These are phyloP conservation scores for Syrmaticus mikado DNA, from an alignment of 2,113 vertebrate species.

Conservation along the genomic window DNA sequence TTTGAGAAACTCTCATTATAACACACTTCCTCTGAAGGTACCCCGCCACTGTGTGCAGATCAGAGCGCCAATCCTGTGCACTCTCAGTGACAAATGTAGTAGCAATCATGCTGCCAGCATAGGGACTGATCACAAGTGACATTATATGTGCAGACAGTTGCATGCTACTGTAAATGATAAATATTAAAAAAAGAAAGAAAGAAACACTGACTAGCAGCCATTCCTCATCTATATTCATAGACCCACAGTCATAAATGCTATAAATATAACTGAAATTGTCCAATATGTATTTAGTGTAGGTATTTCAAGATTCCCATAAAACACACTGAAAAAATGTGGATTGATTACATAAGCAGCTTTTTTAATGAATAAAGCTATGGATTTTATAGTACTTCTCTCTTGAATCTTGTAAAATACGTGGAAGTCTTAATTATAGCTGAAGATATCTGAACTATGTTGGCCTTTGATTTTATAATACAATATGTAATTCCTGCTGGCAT, in stretches of 20 bases:
- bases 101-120: not conserved
- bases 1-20: not conserved
- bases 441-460: constrained; percentile 84
- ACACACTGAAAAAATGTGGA: constrained; percentile 58
- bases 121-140: not conserved
- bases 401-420: constrained; percentile 70
- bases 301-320: constrained; percentile 66
- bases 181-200: not conserved
- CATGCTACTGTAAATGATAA: constrained; percentile 5
- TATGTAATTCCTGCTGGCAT: constrained; percentile 78
- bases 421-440: constrained; percentile 77
- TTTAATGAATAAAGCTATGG: constrained; percentile 57
- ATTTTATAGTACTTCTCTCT: constrained; percentile 40
- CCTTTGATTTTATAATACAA: constrained; percentile 81
- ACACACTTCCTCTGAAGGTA: not conserved
- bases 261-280: constrained; percentile 8
- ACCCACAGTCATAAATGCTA: not conserved
- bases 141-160: not conserved
- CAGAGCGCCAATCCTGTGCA: not conserved
- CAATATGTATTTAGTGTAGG: constrained; percentile 30
- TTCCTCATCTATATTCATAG: constrained; percentile 2
- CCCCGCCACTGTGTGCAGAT: not conserved
- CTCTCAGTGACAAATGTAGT: not conserved
- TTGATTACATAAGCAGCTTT: constrained; percentile 64
- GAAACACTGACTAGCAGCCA: not conserved